These are phyloP conservation scores for Heliothis virescens DNA, from an alignment of 1,140 invertebrate genomes.

Conservation along the genomic window DNA sequence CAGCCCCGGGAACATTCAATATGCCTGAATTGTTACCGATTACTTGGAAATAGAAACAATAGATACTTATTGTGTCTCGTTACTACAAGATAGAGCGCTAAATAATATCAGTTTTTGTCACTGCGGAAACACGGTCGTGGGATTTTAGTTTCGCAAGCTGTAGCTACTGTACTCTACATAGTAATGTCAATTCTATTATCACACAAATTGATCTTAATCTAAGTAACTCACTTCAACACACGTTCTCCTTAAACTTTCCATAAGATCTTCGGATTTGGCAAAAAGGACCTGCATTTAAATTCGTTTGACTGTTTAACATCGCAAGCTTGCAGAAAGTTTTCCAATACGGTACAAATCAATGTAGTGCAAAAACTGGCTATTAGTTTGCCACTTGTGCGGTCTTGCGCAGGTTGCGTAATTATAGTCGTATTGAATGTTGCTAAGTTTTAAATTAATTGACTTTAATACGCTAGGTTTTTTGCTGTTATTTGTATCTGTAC, in stretches of 20 bases:
- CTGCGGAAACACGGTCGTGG: too few relatives aligned
- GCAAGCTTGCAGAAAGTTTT: not conserved
- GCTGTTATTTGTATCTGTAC: not conserved
- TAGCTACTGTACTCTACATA: not conserved
- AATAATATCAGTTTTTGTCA: not conserved
- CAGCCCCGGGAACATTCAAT: too few relatives aligned
- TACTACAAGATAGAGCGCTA: not conserved
- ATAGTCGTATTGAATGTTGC: conserved; percentile 1
- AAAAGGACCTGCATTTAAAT: not conserved
- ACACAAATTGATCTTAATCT: not conserved
- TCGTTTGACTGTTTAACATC: not conserved
- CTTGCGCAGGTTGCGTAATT: not conserved
- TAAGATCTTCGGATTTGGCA: not conserved
- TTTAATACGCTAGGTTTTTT: not conserved
- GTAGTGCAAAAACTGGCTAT: conserved; percentile 1
- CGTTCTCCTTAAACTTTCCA: not conserved
- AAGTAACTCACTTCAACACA: not conserved
- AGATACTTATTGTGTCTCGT: too few relatives aligned
- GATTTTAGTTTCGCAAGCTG: too few relatives aligned
- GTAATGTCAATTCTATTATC: not conserved
- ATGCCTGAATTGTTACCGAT: not conserved
- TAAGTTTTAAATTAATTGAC: conserved; percentile 28
- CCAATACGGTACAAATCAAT: not conserved
- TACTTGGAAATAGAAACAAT: too few relatives aligned
- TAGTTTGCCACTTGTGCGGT: conserved; percentile 13